phyloP scores from a whole-genome alignment of 2,113 vertebrate species.

The Nycticebus coucang region DNA sequence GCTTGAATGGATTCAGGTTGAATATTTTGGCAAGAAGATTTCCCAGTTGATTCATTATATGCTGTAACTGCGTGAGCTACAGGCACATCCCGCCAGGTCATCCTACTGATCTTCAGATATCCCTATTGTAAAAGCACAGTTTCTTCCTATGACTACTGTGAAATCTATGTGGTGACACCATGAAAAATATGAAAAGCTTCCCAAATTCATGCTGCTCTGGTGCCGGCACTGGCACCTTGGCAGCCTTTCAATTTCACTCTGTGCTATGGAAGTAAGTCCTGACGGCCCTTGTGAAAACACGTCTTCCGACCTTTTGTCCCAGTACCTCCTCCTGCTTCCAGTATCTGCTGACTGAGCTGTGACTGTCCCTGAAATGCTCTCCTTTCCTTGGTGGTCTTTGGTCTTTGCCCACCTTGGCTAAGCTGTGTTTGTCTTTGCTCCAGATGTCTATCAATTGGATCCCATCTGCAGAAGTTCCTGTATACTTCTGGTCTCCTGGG shows the following conservation, averaged over 20 bases:
- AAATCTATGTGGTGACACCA: neutral
- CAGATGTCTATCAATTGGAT: neutral
- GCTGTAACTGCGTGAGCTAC: neutral
- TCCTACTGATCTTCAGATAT: neutral
- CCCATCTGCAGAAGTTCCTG: neutral
- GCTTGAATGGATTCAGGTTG: neutral
- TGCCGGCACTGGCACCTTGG: neutral
- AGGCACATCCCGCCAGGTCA: neutral
- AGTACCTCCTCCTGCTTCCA: neutral
- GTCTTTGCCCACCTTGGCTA: neutral
- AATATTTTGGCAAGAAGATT: neutral
- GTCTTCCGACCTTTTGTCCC: neutral
- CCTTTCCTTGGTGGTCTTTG: neutral
- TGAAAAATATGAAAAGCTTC: neutral
- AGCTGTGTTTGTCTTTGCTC: neutral
- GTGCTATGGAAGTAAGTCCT: neutral
- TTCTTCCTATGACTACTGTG: neutral
- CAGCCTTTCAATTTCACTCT: neutral
- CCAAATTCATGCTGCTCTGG: neutral
- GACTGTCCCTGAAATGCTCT: neutral
- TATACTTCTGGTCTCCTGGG: neutral
- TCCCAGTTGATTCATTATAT: neutral
- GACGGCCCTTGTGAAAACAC: neutral
- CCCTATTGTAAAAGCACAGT: neutral
- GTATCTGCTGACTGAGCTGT: neutral